Evolutionary conservation across 2,113 vertebrate species (phyloP).

Genomic region (Ivindomyrus marchei): DNA sequence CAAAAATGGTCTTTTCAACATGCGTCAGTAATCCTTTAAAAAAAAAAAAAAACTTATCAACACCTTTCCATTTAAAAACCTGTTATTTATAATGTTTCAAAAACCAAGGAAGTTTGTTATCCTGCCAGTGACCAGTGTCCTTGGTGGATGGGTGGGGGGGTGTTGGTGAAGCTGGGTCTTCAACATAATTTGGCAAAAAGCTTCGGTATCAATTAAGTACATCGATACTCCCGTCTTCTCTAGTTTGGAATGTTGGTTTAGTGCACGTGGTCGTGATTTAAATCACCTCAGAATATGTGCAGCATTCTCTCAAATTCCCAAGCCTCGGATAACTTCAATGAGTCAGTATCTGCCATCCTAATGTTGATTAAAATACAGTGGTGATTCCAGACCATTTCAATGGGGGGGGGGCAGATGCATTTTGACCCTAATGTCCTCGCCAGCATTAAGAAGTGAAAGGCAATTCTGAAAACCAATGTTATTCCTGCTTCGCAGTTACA

Average conservation of each 20-base stretch:
- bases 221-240: background rate
- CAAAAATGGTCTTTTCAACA: background rate
- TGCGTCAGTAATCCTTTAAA: background rate
- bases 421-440: background rate
- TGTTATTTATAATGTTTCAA: background rate
- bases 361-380: background rate
- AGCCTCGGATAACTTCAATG: background rate
- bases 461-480: too few species aligned
- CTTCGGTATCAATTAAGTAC: background rate
- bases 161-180: background rate
- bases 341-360: background rate
- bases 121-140: background rate
- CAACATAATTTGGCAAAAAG: background rate
- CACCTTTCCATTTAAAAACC: background rate
- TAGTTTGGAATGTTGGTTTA: background rate
- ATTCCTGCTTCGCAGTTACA: too few species aligned
- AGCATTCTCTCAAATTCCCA: background rate
- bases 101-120: background rate
- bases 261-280: background rate
- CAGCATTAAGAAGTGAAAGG: background rate
- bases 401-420: background rate
- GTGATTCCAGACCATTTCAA: too few species aligned
- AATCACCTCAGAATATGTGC: background rate
- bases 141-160: background rate
- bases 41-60: background rate